phyloP scores from a whole-genome alignment of 2,797 vertebrate species.

The Phrynocephalus vlangalii region DNA sequence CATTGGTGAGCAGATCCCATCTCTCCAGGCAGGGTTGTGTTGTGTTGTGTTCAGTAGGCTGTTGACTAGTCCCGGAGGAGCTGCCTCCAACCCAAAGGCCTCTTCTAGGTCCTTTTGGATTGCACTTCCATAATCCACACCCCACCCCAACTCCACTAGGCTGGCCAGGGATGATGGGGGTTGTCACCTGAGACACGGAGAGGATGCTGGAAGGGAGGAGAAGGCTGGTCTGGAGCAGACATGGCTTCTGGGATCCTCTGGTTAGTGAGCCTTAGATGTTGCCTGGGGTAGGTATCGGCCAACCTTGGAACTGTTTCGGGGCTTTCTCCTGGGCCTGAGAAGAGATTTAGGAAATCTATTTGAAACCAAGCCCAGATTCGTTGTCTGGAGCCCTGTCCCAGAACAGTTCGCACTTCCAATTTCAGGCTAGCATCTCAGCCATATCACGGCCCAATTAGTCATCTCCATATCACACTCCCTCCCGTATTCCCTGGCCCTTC shows the following conservation, averaged over 20 bases:
- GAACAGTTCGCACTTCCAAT: background rate
- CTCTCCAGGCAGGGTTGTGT: background rate
- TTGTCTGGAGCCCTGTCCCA: background rate
- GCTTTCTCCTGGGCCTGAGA: background rate
- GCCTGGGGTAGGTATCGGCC: background rate
- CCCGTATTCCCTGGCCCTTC: background rate
- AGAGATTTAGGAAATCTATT: background rate
- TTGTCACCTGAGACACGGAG: background rate
- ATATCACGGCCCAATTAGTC: background rate
- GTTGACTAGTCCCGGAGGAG: background rate
- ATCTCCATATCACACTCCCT: background rate
- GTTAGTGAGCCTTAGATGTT: background rate
- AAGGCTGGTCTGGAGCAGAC: background rate
- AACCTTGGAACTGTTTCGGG: background rate
- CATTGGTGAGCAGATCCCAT: conserved; percentile 78
- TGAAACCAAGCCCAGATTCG: background rate
- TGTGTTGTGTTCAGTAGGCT: background rate
- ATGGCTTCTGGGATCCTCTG: too few species aligned
- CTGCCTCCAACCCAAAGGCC: too few species aligned
- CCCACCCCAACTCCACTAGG: background rate
- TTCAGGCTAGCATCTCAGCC: background rate
- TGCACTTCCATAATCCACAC: background rate
- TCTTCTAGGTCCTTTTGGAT: background rate
- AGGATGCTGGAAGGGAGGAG: background rate
- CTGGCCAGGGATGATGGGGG: background rate